Base-by-base conservation (phyloP, 1,140 invertebrate species). In the Cotesia glomerata region DNA sequence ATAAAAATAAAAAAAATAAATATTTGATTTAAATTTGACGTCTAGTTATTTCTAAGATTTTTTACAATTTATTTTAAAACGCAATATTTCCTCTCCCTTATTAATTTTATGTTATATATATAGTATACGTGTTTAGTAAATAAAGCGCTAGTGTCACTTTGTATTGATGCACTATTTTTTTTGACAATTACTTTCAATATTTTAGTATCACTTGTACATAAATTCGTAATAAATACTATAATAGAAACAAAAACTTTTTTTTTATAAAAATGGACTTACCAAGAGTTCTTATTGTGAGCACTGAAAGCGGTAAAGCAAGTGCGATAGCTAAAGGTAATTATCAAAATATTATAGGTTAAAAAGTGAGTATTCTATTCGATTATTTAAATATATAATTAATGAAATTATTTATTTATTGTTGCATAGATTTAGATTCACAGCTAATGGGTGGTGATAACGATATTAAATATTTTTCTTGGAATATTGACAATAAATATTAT, bases 401-500 rank as follows among this genome's bases (percentile, higher is more conserved):
- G 69, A 75, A 71, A 70, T 80, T 72, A 82, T 73, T 34, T 77
- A 86, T 85, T 79, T 26, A 54, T 86, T 89, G 72, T 76, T 3
- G 83, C 79, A 79, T 58, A 83, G 84, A 74, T 75, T 88, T 84
- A 73, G 82, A 75, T 64, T 89, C 71, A 78, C 87, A 78, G 77
- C 82, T 39, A 52, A 73, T 76, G 13, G 77, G 75, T 45, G 85
- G 75, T 69, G 63, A 86, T 68, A 84, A 88, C 51, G 80, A 86
- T 45, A 79, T 89, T 39, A 74, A 82, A 26, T 84, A 86, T 63
- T 90, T 90, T 82, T 78, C 86, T 8, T 91, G 91, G 90, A 80
- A 89, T 67, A 89, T 92, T 70, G 87, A 90, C 52, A 93, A 90
- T 35, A 93, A 92, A 80, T 93, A 93, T 86, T 93, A 93, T 73